Percentiles rank a stretch among this genome's conserved stretches.
These are phyloP conservation scores for Sitobion miscanthi DNA, from an alignment of 1,140 invertebrate genomes.

Conservation along the genomic window DNA sequence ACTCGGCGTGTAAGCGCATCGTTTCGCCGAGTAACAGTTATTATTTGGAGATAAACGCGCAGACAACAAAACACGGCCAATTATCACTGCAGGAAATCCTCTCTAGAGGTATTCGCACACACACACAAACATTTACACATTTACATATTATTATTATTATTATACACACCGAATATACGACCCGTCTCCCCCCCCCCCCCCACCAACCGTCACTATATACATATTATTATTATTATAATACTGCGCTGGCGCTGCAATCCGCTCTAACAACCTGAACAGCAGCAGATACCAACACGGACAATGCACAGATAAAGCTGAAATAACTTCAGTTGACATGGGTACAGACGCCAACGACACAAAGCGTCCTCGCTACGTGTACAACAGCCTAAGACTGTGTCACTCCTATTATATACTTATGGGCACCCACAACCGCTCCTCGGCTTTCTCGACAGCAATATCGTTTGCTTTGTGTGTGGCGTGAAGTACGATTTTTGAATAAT, in stretches of 20 bases:
- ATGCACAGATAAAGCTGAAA: conserved; percentile 21
- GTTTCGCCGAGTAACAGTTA: not conserved
- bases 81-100: conserved; percentile 10
- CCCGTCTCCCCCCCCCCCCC: not conserved
- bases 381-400: conserved; percentile 1
- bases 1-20: not conserved
- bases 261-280: not conserved
- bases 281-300: not conserved
- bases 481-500: not conserved
- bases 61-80: conserved; percentile 21
- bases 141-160: not conserved
- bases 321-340: conserved; percentile 23
- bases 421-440: not conserved
- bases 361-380: not conserved
- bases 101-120: not conserved
- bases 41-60: conserved; percentile 21
- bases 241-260: not conserved
- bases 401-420: not conserved
- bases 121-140: not conserved
- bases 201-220: too few species aligned
- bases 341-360: not conserved
- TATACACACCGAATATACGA: not conserved
- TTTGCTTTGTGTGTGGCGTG: not conserved
- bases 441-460: not conserved
- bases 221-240: not conserved